Conservation (phyloP, 2,797 vertebrate genomes). For the Sebastes diaconus region DNA sequence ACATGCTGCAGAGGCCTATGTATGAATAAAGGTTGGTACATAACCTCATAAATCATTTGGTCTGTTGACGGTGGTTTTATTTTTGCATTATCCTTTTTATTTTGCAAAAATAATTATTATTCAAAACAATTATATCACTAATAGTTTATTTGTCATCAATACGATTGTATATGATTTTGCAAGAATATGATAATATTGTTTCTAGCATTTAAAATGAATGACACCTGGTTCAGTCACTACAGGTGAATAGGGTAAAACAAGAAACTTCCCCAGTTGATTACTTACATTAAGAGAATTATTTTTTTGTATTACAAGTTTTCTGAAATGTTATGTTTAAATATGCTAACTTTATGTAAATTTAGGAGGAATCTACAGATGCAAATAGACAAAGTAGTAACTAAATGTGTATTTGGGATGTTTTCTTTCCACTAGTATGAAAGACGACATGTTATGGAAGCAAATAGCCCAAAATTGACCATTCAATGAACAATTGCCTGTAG, state of each 20-base stretch:
- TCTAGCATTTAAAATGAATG: background rate
- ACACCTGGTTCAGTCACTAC: background rate
- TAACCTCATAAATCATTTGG: background rate
- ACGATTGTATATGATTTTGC: background rate
- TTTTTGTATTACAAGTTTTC: too few relatives aligned
- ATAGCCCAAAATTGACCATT: too few relatives aligned
- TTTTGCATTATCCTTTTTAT: background rate
- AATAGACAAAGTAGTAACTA: too few relatives aligned
- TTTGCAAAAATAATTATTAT: background rate
- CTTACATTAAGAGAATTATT: too few relatives aligned
- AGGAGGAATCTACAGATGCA: too few relatives aligned
- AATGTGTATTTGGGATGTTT: too few relatives aligned
- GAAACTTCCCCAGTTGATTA: too few relatives aligned
- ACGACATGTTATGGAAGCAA: too few relatives aligned
- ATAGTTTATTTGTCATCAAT: background rate
- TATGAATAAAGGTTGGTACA: background rate
- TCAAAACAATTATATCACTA: background rate
- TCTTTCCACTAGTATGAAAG: too few relatives aligned
- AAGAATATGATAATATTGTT: background rate
- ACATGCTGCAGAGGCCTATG: background rate
- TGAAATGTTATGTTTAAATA: too few relatives aligned
- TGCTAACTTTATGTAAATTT: too few relatives aligned
- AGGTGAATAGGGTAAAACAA: too few relatives aligned
- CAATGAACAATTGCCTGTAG: background rate
- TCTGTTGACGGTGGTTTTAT: background rate